A percentile compares a stretch with the other conserved stretches of the same genome.
Conservation (phyloP, 2,797 vertebrate species). For the Sparus aurata region DNA sequence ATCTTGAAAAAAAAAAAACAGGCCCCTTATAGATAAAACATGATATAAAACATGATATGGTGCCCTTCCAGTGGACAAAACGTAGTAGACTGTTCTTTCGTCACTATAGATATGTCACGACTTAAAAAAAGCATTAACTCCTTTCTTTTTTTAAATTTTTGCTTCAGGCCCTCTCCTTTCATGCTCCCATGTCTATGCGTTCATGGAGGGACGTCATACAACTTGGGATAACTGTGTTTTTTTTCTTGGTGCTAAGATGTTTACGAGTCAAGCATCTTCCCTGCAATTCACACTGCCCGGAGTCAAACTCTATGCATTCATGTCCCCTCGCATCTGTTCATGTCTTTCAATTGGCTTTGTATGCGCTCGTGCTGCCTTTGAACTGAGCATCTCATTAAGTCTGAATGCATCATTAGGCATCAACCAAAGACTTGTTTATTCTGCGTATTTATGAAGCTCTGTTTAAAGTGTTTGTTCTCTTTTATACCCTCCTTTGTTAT, state of each 20-base stretch:
- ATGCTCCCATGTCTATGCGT: background rate
- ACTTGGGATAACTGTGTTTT: background rate
- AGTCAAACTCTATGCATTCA: background rate
- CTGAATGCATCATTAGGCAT: slow-evolving; percentile 31
- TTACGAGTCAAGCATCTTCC: slow-evolving; percentile 11
- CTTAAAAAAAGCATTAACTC: background rate
- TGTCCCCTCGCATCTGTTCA: slow-evolving; percentile 25
- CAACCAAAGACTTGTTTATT: slow-evolving; percentile 7
- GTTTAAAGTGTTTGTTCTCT: background rate
- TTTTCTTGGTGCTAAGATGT: background rate
- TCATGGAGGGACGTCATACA: background rate
- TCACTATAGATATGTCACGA: no score
- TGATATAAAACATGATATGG: background rate
- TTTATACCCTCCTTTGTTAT: background rate
- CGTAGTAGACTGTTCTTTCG: no score
- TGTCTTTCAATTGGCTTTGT: slow-evolving; percentile 13
- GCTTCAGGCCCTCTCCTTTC: background rate
- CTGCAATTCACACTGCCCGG: background rate
- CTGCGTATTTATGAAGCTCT: background rate
- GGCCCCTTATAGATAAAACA: no score
- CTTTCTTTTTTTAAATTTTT: background rate
- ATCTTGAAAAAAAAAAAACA: no score
- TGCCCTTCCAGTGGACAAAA: no score
- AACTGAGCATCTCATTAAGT: slow-evolving; percentile 30
- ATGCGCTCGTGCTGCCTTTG: background rate